Conservation (phyloP, 2,888 invertebrate genomes). For the Schizaphis graminum region DNA sequence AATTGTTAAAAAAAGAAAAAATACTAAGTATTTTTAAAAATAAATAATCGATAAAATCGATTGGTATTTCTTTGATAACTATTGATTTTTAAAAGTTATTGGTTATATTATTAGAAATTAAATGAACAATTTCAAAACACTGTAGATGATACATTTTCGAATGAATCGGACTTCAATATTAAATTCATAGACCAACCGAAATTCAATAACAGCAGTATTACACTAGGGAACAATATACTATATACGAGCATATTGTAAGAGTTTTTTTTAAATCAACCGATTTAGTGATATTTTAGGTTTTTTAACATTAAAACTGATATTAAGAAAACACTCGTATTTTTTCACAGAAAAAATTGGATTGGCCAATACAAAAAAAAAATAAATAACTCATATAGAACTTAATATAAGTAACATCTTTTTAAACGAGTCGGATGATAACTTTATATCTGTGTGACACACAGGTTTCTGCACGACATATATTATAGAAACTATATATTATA, state of each 20-base stretch:
- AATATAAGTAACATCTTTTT: background rate
- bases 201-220: conserved; percentile 53
- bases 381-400: background rate
- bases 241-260: conserved; percentile 11
- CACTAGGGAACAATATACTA: conserved; percentile 35
- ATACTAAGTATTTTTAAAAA: background rate
- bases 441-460: background rate
- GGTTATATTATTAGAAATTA: background rate
- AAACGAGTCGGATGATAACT: background rate
- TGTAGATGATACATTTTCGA: background rate
- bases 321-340: background rate
- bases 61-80: background rate
- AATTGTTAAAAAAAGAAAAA: background rate
- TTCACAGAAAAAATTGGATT: background rate
- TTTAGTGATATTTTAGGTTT: conserved; percentile 20
- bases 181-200: conserved; percentile 26
- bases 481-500: background rate
- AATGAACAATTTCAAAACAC: background rate
- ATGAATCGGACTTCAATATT: background rate
- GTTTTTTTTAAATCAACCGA: conserved; percentile 37
- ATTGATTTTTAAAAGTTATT: background rate
- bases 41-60: too few species aligned
- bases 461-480: background rate
- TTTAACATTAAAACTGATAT: conserved; percentile 6
- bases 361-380: background rate